These are phyloP conservation scores for Cabera pusaria DNA, from an alignment of 2,888 invertebrate genomes.

Conservation along the genomic window DNA sequence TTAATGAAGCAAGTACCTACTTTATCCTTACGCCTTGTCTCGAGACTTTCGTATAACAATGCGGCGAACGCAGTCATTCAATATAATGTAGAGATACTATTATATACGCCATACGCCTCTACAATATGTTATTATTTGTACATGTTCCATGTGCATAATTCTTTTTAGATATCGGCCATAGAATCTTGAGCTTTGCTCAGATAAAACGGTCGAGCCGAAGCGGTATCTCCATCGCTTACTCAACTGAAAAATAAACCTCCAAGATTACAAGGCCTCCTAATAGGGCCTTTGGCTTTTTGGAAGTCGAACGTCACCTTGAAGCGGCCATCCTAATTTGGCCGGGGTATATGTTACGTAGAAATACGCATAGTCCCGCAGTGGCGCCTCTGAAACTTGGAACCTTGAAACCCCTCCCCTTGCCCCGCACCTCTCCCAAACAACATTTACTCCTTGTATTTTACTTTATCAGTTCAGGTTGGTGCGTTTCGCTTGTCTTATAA, in stretches of 20 bases:
- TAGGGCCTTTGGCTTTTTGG: constrained; percentile 12
- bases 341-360: constrained; percentile 53
- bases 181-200: too few relatives aligned
- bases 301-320: constrained; percentile 21
- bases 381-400: constrained; percentile 58
- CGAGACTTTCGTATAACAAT: too few relatives aligned
- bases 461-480: constrained; percentile 26
- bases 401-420: constrained; percentile 34
- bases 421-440: constrained; percentile 40
- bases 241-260: constrained; percentile 13
- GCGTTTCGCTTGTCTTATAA: constrained; percentile 25
- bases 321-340: constrained; percentile 38
- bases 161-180: too few relatives aligned
- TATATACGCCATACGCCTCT: too few relatives aligned
- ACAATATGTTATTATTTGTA: too few relatives aligned
- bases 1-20: too few relatives aligned
- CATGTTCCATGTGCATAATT: too few relatives aligned
- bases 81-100: too few relatives aligned
- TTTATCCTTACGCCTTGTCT: too few relatives aligned
- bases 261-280: constrained; percentile 6
- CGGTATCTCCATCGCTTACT: constrained; percentile 9
- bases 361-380: constrained; percentile 76
- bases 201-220: constrained; percentile 12
- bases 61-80: too few relatives aligned
- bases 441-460: constrained; percentile 51